Evolutionary conservation across 2,113 vertebrate genomes (phyloP).

Genomic region (Burhinus oedicnemus): DNA sequence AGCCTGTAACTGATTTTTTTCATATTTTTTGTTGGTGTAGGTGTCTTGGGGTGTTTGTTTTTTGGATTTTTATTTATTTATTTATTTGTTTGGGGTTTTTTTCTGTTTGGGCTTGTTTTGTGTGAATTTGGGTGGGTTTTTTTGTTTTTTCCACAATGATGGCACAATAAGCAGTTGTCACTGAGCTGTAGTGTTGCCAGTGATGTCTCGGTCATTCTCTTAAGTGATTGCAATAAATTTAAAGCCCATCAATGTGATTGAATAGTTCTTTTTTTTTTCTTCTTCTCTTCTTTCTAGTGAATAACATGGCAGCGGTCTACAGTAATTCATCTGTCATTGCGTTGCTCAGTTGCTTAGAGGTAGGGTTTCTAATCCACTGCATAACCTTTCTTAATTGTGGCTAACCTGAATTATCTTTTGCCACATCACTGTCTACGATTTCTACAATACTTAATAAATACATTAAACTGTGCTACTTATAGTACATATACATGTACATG

Average conservation of each 20-base stretch:
- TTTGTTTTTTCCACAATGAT: background rate
- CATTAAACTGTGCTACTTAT: background rate
- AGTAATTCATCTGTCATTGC: background rate
- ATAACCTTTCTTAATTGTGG: background rate
- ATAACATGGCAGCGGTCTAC: background rate
- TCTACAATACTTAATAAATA: background rate
- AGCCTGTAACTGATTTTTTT: background rate
- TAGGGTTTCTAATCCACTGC: background rate
- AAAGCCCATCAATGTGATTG: background rate
- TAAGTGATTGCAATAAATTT: slow-evolving; percentile 23
- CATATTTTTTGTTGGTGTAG: background rate
- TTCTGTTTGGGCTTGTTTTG: background rate
- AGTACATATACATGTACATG: too few relatives aligned
- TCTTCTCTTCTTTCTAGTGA: background rate
- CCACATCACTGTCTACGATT: background rate
- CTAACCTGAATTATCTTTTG: background rate
- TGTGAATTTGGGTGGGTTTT: background rate
- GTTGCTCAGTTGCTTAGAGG: background rate
- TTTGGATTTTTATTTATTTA: background rate
- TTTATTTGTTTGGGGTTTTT: background rate
- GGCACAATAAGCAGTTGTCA: background rate
- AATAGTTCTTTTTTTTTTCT: background rate
- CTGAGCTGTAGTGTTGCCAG: background rate
- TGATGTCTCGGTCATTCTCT: background rate
- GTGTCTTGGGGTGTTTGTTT: too few relatives aligned